Evolutionary conservation across 2,113 vertebrate species (phyloP).

Genomic region (Cinclus cinclus): DNA sequence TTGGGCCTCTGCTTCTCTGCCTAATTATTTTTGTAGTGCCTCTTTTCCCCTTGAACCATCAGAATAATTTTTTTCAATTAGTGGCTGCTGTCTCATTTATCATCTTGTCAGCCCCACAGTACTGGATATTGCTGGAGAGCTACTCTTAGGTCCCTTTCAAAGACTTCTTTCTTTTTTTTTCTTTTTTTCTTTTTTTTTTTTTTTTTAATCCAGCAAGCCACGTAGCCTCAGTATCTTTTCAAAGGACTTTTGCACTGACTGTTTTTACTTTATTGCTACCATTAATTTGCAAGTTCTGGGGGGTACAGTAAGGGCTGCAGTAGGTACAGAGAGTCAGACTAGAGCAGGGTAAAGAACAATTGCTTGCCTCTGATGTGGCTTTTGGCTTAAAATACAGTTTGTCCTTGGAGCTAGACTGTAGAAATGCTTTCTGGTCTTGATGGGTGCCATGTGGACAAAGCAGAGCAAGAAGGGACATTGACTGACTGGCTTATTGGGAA

Average conservation of each 20-base stretch:
- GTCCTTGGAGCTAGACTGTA: neutral
- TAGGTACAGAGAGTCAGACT: neutral
- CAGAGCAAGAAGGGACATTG: neutral
- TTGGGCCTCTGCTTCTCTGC: neutral
- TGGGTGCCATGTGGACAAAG: neutral
- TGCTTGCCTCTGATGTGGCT: neutral
- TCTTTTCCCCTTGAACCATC: accelerated
- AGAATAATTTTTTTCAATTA: neutral
- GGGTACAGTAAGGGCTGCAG: neutral
- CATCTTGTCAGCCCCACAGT: neutral
- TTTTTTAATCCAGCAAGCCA: neutral
- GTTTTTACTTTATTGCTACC: neutral
- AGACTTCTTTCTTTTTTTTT: neutral
- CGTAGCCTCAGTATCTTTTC: neutral
- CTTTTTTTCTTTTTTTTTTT: neutral
- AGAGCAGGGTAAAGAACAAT: neutral
- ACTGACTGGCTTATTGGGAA: neutral
- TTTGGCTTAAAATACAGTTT: neutral
- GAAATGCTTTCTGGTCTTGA: neutral
- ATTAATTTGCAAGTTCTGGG: neutral
- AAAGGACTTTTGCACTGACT: neutral
- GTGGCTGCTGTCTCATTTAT: neutral
- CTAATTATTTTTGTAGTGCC: neutral
- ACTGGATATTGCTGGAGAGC: neutral
- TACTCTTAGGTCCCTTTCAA: neutral